Base-by-base conservation (phyloP, 2,797 vertebrate genomes). In the Tangara arthus region DNA sequence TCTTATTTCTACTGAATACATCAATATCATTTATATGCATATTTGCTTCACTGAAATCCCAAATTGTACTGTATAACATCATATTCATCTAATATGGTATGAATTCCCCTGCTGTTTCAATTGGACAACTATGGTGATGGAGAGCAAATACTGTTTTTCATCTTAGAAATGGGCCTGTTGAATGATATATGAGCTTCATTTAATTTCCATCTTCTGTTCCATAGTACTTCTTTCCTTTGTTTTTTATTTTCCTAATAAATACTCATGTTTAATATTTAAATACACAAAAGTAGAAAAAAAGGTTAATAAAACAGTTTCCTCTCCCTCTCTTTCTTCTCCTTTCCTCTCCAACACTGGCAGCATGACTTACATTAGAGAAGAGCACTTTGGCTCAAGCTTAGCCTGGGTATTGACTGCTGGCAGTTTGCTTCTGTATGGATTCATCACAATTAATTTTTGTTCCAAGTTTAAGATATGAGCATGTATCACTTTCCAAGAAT, bases 221-320 rank as follows among this genome's bases (percentile, higher is more conserved):
- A 28, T 23, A 39, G 19, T 32, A 47, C 6, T 70, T 82, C 5
- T 79, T 89, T 60, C 26, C 61, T 79, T 80, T n/a, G 23, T 28
- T 72, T 92, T 70, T 76, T 71, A 53, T 85, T 92, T 79, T 63
- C 71, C 52, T 69, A 87, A 89, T 77, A 87, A 94, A 81, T 73
- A 77, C 6, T 35, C 11, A 15, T 71, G 77, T 42, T 84, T 73
- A 70, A 69, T 93, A 92, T 87, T 89, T 82, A 85, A 87, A 87
- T 69, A 55, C 8, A 53, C 0, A 55, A 53, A 76, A 88, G 10
- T 52, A 10, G 27, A 15, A 30, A 30, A 47, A 37, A 65, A 15
- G 6, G 3, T 30, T 53, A 71, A 42, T 84, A 69, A 91, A 91
- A 53, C 16, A 28, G 8, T 24, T 65, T 50, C 28, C 22, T 39